Evolutionary conservation across 2,113 vertebrate species (phyloP), one percentile per base, ranked within the genome.

Genomic region (Potamarius usumacintae): DNA sequence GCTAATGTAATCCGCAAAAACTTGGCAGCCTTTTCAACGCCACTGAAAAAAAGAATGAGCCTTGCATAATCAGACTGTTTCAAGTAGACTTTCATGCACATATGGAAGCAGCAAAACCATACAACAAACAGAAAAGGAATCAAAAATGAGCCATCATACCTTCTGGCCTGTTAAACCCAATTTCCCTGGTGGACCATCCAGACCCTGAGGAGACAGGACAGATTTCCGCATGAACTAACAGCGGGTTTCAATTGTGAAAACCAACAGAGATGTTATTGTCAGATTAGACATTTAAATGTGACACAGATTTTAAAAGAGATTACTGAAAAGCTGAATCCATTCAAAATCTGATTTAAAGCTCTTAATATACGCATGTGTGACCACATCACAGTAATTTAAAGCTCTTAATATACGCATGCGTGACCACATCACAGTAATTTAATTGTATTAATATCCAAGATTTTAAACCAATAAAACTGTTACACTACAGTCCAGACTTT

Each of bases 161-260:
- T 94, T 95, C 88, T 96, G 95, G 82, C 97, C 97, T 12, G 94
- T 93, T 86, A 95, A 94, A 74, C 98, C 98, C 1, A 72, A 83
- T 93, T 95, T 97, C 93, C 98, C 98, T 87, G 94, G 95, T 72
- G 95, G 93, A 90, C 98, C 98, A 65, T 94, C 90, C 55, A 90
- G 91, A 76, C 98, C 98, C 98, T 99, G 94, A 15, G 69, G 83
- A 82, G 83, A 88, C 50, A 86, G 67, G 25, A 82, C 9, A 77
- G 4, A 83, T 30, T 27, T 71, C 1, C 55, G 11, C 30, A 81
- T 81, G 79, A 81, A 18, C 30, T 81, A 60, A 30, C 27, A 60
- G 55, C 57, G 71, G 62, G 65, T 90, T 88, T 88, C 62, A 83
- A 60, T 67, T 89, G 55, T n/a, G 8, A 69, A 34, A 55, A 55